Base-by-base conservation (phyloP, 1,140 invertebrate species). In the Sitobion miscanthi region DNA sequence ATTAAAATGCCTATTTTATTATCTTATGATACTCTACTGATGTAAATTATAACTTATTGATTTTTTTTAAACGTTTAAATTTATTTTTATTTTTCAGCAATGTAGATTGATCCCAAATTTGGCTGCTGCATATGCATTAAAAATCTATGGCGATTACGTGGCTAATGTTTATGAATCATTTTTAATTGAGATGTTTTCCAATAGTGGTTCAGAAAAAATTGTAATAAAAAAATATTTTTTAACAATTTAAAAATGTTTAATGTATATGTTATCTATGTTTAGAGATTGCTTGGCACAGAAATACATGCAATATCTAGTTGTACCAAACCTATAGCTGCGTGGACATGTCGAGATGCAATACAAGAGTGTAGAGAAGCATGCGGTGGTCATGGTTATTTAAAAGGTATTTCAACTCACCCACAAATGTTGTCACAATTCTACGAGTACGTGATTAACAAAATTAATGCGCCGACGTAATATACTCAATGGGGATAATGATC, bases 351-450 rank as follows among this genome's bases (percentile, higher is more conserved):
- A 86, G 97, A 98, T 95, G 97, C 97, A 20, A 97, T 99, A 94
- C 98, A 99, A 95, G 98, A 99, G 95, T 98, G 97, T 94, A 95
- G 98, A 94, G 98, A 99, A 95, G 97, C 98, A 11, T 99, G 98
- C 95, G 98, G 98, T 25, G 98, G 98, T 87, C 97, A 97, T 95
- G 97, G 97, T 11, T 98, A 97, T 94, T 95, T 98, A 7, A 96
- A 97, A 96, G 96, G 98, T 96, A 95, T 91, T 94, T 95, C 14
- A 5, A 17, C 14, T 30, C 14, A 17, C 8, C 8, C 21, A 1
- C n/a, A 35, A 5, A 14, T 17, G 0, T n/a, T 69, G 62, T 69
- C 30, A 17, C 62, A 14, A 4, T n/a, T 6, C 30, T 69, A n/a
- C 14, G 4, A 69, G 30, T 69, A 4, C 11, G 6, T n/a, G n/a